phyloP scores from a whole-genome alignment of 2,888 invertebrate species.

The Antheraea assamensis region DNA sequence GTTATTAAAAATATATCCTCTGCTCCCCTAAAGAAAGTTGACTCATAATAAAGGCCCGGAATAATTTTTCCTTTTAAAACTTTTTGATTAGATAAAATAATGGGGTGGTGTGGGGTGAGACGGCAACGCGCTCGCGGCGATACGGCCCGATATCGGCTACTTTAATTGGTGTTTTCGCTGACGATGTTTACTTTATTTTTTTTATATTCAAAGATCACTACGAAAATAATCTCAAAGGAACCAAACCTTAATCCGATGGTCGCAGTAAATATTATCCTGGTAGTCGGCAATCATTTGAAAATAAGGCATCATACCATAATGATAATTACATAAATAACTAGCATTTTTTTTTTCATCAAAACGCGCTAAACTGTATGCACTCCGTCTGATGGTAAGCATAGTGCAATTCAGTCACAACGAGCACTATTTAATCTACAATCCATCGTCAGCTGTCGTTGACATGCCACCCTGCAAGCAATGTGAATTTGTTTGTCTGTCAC shows the following conservation, averaged over 20 bases:
- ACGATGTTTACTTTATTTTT: conserved; percentile 71
- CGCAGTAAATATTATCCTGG: too few relatives aligned
- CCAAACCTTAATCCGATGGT: not conserved
- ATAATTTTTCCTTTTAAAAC: conserved; percentile 84
- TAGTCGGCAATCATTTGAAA: too few relatives aligned
- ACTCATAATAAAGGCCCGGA: conserved; percentile 81
- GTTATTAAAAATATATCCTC: conserved; percentile 81
- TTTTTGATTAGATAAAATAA: conserved; percentile 84
- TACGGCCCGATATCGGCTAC: conserved; percentile 74
- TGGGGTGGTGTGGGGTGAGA: conserved; percentile 72
- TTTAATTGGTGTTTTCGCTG: conserved; percentile 78
- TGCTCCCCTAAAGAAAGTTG: conserved; percentile 79
- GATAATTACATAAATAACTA: too few relatives aligned
- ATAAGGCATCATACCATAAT: too few relatives aligned
- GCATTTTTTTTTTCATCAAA: too few relatives aligned
- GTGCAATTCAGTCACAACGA: too few relatives aligned
- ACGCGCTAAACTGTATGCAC: too few relatives aligned
- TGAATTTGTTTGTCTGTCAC: too few relatives aligned
- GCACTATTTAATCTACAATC: too few relatives aligned
- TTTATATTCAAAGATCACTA: not conserved
- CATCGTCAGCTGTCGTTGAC: too few relatives aligned
- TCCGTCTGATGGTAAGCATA: too few relatives aligned
- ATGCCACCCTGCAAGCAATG: too few relatives aligned
- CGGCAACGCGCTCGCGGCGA: conserved; percentile 63
- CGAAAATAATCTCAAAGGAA: not conserved